Percentiles rank a stretch among this genome's conserved stretches.
Conservation (phyloP, 2,888 invertebrate species). For the Nezara viridula region DNA sequence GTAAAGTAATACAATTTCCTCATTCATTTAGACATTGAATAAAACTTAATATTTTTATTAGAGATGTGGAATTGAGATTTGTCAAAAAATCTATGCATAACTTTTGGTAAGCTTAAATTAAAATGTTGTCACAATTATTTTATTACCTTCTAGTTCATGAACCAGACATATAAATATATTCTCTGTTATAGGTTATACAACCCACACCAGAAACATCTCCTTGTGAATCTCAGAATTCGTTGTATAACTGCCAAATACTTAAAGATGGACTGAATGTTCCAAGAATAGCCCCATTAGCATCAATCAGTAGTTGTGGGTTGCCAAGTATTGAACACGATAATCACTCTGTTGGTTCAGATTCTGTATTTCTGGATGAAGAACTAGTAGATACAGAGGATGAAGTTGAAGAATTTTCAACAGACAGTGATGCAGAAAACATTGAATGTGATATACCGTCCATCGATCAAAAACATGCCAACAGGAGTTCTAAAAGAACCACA, state of each 20-base stretch:
- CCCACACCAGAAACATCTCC: constrained; percentile 89
- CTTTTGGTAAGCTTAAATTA: not conserved
- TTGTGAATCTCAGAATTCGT: constrained; percentile 77
- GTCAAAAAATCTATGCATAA: not conserved
- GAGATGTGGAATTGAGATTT: not conserved
- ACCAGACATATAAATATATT: not conserved
- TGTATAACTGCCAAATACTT: constrained; percentile 69
- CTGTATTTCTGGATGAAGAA: constrained; percentile 83
- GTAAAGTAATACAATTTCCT: no score
- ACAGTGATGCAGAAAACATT: constrained; percentile 74
- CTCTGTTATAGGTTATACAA: constrained; percentile 75
- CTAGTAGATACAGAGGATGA: constrained; percentile 84
- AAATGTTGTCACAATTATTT: not conserved
- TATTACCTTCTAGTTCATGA: not conserved
- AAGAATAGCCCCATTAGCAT: constrained; percentile 82
- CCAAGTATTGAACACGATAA: constrained; percentile 70
- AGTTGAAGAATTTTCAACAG: constrained; percentile 86
- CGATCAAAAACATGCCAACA: constrained; percentile 52
- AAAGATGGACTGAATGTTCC: constrained; percentile 67
- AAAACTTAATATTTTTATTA: no score
- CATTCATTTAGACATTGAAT: no score
- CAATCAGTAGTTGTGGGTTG: constrained; percentile 76
- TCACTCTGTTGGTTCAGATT: constrained; percentile 78
- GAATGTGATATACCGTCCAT: constrained; percentile 64
- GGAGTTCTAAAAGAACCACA: constrained; percentile 56